Percentiles rank a stretch among this genome's conserved stretches.
Evolutionary conservation across 2,888 invertebrate genomes (phyloP).

Genomic region (Leucophenga maculata): DNA sequence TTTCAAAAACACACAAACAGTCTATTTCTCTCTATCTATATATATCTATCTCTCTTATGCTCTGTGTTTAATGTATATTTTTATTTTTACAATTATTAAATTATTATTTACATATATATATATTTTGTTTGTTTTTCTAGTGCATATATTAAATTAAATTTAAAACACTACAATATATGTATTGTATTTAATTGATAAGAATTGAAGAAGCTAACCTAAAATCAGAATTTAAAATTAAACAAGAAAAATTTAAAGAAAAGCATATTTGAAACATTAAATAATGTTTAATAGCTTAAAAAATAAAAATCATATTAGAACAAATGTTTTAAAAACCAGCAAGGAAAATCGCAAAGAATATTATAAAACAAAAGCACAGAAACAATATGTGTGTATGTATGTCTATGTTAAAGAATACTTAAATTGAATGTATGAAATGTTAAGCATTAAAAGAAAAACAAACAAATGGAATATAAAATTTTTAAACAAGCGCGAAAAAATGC

Average conservation of each 20-base stretch:
- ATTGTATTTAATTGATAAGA: constrained; percentile 21
- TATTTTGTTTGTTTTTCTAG: constrained; percentile 20
- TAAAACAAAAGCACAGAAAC: no score
- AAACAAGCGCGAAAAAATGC: no score
- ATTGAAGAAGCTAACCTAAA: constrained; percentile 10
- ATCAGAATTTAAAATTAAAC: neutral
- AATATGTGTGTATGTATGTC: constrained; percentile 4
- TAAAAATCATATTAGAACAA: constrained; percentile 15
- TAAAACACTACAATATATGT: constrained; percentile 48
- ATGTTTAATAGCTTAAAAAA: constrained; percentile 45
- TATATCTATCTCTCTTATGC: constrained; percentile 31
- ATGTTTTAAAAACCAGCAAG: neutral
- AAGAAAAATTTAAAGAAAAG: constrained; percentile 10
- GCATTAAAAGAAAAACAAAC: neutral
- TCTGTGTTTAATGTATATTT: constrained; percentile 20
- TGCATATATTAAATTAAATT: constrained; percentile 37
- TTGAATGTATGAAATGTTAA: neutral
- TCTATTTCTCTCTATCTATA: constrained; percentile 28
- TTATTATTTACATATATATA: constrained; percentile 4
- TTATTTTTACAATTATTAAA: neutral
- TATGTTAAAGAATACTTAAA: neutral
- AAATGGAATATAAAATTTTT: neutral
- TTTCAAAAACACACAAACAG: neutral
- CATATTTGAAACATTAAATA: constrained; percentile 49
- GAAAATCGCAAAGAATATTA: neutral